A percentile compares a stretch with the other conserved stretches of the same genome.
Evolutionary conservation across 2,797 vertebrate species (phyloP).

Genomic region (Peromyscus attwateri): DNA sequence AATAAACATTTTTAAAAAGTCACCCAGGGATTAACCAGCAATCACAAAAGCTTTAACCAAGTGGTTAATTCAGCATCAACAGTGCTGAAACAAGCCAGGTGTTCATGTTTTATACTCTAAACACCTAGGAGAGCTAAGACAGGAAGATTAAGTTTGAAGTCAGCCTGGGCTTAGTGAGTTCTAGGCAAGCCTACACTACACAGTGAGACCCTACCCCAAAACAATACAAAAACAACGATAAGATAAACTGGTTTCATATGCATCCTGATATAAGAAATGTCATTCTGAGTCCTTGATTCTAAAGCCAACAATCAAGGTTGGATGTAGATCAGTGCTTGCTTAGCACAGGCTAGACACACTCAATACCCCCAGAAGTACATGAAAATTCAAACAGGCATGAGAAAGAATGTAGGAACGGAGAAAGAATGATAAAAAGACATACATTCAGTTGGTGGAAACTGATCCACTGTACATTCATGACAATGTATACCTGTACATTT

Average conservation of each 20-base stretch:
- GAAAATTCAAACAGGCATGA: slow-evolving; percentile 5
- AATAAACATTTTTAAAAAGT: background rate
- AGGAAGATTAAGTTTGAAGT: background rate
- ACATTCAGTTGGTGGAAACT: slow-evolving; percentile 54
- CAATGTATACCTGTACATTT: background rate
- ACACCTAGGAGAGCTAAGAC: background rate
- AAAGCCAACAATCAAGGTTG: background rate
- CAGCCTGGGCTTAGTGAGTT: background rate
- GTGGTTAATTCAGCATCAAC: background rate
- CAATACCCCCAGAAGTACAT: background rate
- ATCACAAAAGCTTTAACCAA: slow-evolving; percentile 35
- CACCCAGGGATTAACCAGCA: slow-evolving; percentile 27
- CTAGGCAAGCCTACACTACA: background rate
- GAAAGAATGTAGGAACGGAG: slow-evolving; percentile 15
- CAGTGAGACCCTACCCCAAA: background rate
- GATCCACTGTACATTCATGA: slow-evolving; percentile 6
- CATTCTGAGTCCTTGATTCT: background rate
- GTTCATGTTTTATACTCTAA: background rate
- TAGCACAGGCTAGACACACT: background rate
- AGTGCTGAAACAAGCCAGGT: background rate
- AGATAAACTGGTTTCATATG: background rate
- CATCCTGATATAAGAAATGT: slow-evolving; percentile 26
- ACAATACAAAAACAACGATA: background rate
- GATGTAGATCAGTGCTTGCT: background rate
- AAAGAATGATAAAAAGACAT: slow-evolving; percentile 27